A percentile compares a stretch with the other conserved stretches of the same genome.
Evolutionary conservation across 2,888 invertebrate genomes (phyloP).

Genomic region (Sicus ferrugineus): DNA sequence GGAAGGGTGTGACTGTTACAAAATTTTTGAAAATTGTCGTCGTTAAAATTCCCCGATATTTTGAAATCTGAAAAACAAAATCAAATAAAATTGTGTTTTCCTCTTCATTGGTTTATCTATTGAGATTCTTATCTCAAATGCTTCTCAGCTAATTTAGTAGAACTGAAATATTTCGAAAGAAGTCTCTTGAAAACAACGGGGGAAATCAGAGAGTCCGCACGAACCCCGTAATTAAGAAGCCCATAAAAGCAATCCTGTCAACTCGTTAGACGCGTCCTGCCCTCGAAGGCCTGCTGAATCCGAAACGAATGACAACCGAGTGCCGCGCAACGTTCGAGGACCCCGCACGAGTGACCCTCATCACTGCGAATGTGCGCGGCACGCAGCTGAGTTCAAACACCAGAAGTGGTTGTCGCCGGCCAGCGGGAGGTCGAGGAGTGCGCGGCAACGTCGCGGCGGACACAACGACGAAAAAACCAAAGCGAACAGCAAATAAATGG

Average conservation of each 20-base stretch:
- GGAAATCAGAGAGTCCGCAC: no score
- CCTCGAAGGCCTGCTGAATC: neutral
- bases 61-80: no score
- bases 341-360: neutral
- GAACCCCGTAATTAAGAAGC: constrained; percentile 15
- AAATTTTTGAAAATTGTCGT: no score
- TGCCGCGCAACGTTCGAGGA: neutral
- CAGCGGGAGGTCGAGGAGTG: neutral
- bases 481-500: neutral
- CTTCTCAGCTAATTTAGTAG: neutral
- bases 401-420: neutral
- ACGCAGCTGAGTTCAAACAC: neutral
- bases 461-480: neutral
- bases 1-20: neutral
- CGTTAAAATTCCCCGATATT: no score
- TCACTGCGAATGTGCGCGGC: neutral
- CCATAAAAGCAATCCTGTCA: constrained; percentile 19
- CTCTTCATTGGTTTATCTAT: neutral
- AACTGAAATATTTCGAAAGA: neutral
- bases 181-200: neutral
- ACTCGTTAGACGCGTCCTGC: constrained; percentile 3
- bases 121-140: neutral
- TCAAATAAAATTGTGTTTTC: neutral
- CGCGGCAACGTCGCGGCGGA: neutral
- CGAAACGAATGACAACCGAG: constrained; percentile 12